Evolutionary conservation across 2,888 invertebrate genomes (phyloP), one percentile per base, ranked within the genome.

Genomic region (Lasioglossum malachurum): DNA sequence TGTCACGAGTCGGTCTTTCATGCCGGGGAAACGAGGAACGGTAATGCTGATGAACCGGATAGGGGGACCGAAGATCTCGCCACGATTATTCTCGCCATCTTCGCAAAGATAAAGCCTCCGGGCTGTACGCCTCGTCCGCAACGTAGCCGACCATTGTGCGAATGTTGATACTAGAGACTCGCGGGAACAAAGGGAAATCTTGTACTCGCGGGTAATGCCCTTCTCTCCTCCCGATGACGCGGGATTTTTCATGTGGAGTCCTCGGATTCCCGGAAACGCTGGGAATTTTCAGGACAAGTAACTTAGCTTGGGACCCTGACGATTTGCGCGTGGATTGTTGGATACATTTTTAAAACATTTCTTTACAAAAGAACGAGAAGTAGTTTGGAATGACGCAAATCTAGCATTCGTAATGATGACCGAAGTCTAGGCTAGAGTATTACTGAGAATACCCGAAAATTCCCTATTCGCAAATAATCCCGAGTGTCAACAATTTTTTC

Each of bases 41-140:
- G 69, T 87, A 79, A 90, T 80, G 80, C 69, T 76, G 87, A 88
- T 79, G 82, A 89, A 78, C 69, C 82, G 83, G 82, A 88, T 84
- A 76, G 80, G 79, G n/a, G 44, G 53, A 53, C 72, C 75, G 74
- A 78, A 80, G 67, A 89, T 80, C 76, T 67, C 75, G 60, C 57
- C 80, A 49, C 82, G 86, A 82, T 89, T 83, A 83, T 84, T 78
- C 76, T 67, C 82, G n/a, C 60, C 74, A 23, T 64, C 31, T 71
- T 75, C 57, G 71, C 60, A 46, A 57, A 74, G 12, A 38, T 31
- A 67, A 53, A 23, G 53, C 53, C 53, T 53, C 53, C 23, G 53
- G 53, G 53, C 53, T 53, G 53, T 23, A 23, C 53, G 53, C 53
- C 53, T 10, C 31, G 2, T 19, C 31, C 31, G 16, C 35, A 31